Evolutionary conservation across 2,797 vertebrate genomes (phyloP).

Genomic region (Cossypha dichroa): DNA sequence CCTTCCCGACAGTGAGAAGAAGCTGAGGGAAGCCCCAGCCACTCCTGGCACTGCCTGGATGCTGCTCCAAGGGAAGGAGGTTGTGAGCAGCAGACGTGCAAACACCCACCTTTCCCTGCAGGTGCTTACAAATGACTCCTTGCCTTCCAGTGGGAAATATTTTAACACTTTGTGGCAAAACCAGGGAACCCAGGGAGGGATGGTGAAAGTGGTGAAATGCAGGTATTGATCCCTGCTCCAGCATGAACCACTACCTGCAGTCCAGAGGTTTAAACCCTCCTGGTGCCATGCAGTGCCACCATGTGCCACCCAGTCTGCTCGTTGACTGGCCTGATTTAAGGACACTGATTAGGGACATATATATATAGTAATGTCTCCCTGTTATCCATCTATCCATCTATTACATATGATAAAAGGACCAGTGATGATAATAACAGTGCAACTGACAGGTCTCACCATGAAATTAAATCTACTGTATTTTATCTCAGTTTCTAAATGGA

Average conservation of each 20-base stretch:
- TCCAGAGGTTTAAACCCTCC: background rate
- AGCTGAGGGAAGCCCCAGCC: background rate
- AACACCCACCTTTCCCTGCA: background rate
- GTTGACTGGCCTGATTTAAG: constrained; percentile 14
- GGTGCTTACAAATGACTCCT: background rate
- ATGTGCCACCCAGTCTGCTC: background rate
- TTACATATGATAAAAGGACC: constrained; percentile 59
- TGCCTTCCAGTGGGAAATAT: fast-evolving
- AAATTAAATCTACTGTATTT: constrained; percentile 54
- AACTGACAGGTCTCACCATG: constrained; percentile 53
- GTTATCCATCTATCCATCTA: constrained; percentile 49
- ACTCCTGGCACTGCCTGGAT: fast-evolving
- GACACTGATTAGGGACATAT: background rate
- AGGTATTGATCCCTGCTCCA: background rate
- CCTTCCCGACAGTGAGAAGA: background rate
- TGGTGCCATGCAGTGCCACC: background rate
- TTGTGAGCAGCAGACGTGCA: background rate
- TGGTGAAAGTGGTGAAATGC: background rate
- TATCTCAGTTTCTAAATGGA: constrained; percentile 54
- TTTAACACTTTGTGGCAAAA: background rate
- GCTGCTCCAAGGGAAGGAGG: background rate
- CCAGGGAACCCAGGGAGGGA: background rate
- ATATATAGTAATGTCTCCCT: constrained; percentile 8
- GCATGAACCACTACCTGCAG: background rate
- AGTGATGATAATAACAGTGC: constrained; percentile 40